Percentiles rank a stretch among this genome's conserved stretches.
Conservation (phyloP, 2,888 invertebrate genomes). For the Idaea aversata region DNA sequence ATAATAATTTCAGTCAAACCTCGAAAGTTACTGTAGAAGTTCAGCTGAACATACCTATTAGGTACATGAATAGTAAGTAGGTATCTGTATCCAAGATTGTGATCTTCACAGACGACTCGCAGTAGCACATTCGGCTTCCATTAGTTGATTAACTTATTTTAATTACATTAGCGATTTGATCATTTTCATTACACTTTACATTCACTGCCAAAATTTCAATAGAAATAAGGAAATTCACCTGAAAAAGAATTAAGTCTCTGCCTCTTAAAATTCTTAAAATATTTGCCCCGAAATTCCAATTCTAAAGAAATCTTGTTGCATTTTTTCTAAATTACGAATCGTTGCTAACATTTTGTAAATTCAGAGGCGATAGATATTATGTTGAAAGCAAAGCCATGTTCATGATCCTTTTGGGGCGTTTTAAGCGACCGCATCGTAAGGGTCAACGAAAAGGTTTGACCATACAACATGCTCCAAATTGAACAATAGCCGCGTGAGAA, state of each 20-base stretch:
- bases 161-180: constrained; percentile 47
- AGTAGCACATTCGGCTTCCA: constrained; percentile 51
- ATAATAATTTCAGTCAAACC: too few relatives aligned
- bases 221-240: constrained; percentile 7
- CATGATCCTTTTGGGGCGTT: constrained; percentile 61
- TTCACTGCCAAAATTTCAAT: constrained; percentile 22
- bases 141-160: constrained; percentile 64
- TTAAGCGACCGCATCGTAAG: constrained; percentile 67
- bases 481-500: constrained; percentile 32
- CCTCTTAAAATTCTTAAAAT: not conserved
- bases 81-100: constrained; percentile 37
- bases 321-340: constrained; percentile 20
- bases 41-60: not conserved
- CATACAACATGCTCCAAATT: constrained; percentile 56
- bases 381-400: constrained; percentile 74
- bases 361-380: constrained; percentile 39
- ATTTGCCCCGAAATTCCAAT: not conserved
- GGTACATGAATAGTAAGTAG: not conserved
- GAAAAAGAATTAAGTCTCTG: constrained; percentile 1
- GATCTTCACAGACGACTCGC: constrained; percentile 46
- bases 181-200: constrained; percentile 28
- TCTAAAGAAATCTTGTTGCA: not conserved
- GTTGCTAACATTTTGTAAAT: constrained; percentile 18
- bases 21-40: too few relatives aligned
- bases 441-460: constrained; percentile 73